phyloP scores from a whole-genome alignment of 2,113 vertebrate genomes.

The Crocuta crocuta region DNA sequence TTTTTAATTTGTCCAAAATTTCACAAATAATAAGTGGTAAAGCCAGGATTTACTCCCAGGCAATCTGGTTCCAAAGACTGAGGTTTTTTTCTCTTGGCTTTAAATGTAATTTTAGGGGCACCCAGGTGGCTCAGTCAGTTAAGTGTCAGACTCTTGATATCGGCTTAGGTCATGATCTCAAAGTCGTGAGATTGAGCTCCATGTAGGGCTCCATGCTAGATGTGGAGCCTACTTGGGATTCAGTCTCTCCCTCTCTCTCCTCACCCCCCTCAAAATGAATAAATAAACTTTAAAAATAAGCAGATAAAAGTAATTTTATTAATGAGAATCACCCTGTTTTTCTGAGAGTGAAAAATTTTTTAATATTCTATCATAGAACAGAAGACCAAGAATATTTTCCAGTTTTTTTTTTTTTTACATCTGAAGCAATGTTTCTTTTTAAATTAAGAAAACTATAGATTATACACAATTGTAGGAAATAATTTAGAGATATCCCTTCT shows the following conservation, averaged over 20 bases:
- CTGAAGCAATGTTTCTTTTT: background rate
- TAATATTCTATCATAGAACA: background rate
- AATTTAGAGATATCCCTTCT: background rate
- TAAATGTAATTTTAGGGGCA: background rate
- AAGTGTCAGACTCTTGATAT: too few relatives aligned
- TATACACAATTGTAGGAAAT: background rate
- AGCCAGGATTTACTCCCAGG: background rate
- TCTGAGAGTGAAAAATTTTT: background rate
- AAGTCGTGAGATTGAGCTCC: too few relatives aligned
- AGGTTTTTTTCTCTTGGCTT: background rate
- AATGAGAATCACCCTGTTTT: background rate
- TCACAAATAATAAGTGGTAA: background rate
- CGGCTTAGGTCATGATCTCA: too few relatives aligned
- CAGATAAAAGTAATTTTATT: background rate
- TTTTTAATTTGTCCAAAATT: background rate
- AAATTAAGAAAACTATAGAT: background rate
- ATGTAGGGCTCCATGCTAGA: too few relatives aligned
- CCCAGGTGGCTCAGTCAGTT: too few relatives aligned
- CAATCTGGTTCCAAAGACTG: background rate
- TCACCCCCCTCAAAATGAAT: too few relatives aligned
- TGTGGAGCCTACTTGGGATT: too few relatives aligned
- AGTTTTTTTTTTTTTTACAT: background rate
- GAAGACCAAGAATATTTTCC: background rate
- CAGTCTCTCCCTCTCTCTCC: too few relatives aligned
- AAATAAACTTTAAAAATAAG: too few relatives aligned